Evolutionary conservation across 2,888 invertebrate genomes (phyloP), one percentile per base, ranked within the genome.

Genomic region (Tiliacea citrago): DNA sequence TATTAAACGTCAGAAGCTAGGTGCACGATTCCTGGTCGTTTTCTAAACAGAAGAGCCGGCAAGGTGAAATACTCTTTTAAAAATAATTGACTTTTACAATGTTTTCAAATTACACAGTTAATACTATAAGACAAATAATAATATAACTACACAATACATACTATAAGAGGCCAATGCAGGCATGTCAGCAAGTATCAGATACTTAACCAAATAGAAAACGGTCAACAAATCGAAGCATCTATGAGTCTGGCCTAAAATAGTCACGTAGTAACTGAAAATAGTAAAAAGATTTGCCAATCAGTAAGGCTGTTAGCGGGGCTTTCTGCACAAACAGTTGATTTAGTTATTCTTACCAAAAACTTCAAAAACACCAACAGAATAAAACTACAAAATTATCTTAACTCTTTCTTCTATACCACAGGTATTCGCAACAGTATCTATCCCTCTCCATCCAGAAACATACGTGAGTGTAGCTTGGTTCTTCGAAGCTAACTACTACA

Each of bases 391-490:
- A 29, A 29, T 29, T 29, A 68, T 58, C 12, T 1, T 10, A 21
- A 1, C 4, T 2, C 0, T 24, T 66, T 5, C 0, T 24, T 62
- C 8, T 10, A 7, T 4, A n/a, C n/a, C 83, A 5, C 88, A 97
- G 96, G 92, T 95, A 1, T 96, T 96, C 63, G 91, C 89, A 2
- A 96, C 97, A 1, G 88, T 96, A 1, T 95, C 96, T 0, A 82
- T 96, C 1, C 96, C 97, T 0, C 84, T 97, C 0, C 94, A 94
- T 16, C 90, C 94, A 0, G 91, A 94, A 8, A 85, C 91, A 0
- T 89, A 93, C 1, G 94, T 95, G 1, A 96, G 94, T 76, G 91
- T 96, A 13, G 96, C 97, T 0, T 97, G 96, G 95, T 97, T 96
- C 89, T 93, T 95, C 67, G 97, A 97, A 88, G 97, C 95, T 0